Evolutionary conservation across 1,140 invertebrate species (phyloP).

Genomic region (Leptinotarsa undecemlineata): DNA sequence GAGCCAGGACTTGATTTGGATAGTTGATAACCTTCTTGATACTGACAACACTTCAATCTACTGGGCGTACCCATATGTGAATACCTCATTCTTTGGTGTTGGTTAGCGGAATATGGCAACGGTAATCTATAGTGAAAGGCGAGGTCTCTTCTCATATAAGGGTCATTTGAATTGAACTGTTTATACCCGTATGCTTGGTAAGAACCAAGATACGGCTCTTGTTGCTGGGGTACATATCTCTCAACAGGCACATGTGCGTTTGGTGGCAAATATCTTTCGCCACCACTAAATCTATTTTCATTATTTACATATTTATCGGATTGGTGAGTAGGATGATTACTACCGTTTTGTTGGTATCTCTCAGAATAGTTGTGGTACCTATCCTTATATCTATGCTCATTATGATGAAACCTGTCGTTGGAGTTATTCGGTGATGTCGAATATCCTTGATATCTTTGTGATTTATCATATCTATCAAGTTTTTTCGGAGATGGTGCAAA

Average conservation of each 20-base stretch:
- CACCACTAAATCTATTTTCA: conserved; percentile 36
- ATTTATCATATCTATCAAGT: conserved; percentile 43
- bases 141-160: conserved; percentile 65
- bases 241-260: conserved; percentile 71
- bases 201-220: conserved; percentile 49
- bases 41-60: conserved; percentile 52
- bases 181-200: conserved; percentile 49
- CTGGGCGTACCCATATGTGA: conserved; percentile 48
- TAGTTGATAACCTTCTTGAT: conserved; percentile 46
- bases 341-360: conserved; percentile 33
- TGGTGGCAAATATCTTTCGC: conserved; percentile 63
- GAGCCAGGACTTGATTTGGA: conserved; percentile 59
- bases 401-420: conserved; percentile 34
- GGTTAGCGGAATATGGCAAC: conserved; percentile 55
- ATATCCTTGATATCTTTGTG: conserved; percentile 34
- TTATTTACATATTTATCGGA: conserved; percentile 41
- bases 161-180: conserved; percentile 57
- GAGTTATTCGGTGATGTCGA: conserved; percentile 30
- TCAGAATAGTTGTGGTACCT: conserved; percentile 35
- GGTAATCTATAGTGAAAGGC: conserved; percentile 65
- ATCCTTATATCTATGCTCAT: conserved; percentile 34
- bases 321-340: conserved; percentile 38
- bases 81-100: conserved; percentile 48
- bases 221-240: conserved; percentile 63
- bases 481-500: conserved; percentile 43